Conservation (phyloP, 2,888 invertebrate species). For the Melangyna quadrimaculata region DNA sequence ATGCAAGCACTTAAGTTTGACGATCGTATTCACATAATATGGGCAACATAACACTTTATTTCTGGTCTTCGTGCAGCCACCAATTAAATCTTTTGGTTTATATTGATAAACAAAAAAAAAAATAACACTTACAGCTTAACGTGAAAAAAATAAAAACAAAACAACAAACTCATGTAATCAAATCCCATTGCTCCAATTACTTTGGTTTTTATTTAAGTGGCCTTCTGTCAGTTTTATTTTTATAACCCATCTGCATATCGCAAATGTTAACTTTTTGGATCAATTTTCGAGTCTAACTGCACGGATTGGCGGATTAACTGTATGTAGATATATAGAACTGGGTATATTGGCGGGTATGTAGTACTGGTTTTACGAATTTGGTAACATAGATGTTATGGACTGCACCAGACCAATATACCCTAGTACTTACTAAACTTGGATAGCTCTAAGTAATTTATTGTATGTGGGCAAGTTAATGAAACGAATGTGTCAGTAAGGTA, state of each 20-base stretch:
- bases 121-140: background rate
- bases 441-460: slow-evolving; percentile 22
- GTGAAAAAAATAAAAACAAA: background rate
- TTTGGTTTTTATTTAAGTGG: background rate
- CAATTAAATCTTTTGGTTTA: slow-evolving; percentile 31
- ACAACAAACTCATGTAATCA: slow-evolving; percentile 33
- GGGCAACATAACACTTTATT: slow-evolving; percentile 41
- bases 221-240: slow-evolving; percentile 42
- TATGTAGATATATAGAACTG: slow-evolving; percentile 1
- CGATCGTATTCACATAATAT: slow-evolving; percentile 10
- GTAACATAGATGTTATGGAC: background rate
- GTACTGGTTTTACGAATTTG: background rate
- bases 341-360: background rate
- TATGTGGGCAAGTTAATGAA: slow-evolving; percentile 34
- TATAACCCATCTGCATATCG: slow-evolving; percentile 39
- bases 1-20: slow-evolving; percentile 14
- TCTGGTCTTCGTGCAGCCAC: slow-evolving; percentile 34
- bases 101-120: background rate
- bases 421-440: background rate
- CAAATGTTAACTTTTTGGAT: slow-evolving; percentile 17
- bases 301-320: background rate
- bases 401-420: background rate
- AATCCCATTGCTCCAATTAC: slow-evolving; percentile 24
- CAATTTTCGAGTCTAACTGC: slow-evolving; percentile 25
- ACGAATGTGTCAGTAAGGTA: slow-evolving; percentile 48